Conservation (phyloP, 2,113 vertebrate species). For the Ramphastos sulfuratus region DNA sequence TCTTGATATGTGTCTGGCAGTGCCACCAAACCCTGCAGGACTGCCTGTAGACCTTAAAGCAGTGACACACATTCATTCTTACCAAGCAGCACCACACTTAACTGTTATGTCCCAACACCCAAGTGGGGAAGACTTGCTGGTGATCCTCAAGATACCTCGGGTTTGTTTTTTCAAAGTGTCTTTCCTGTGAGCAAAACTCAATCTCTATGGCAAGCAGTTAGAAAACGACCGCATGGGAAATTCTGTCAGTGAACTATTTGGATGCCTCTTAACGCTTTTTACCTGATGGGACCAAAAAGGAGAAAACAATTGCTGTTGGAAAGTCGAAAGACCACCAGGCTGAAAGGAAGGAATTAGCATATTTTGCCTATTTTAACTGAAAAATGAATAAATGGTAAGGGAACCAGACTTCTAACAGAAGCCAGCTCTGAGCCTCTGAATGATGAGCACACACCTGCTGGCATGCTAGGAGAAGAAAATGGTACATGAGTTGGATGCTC, state of each 20-base stretch:
- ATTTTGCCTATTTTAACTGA: neutral
- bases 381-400: neutral
- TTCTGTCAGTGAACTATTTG: neutral
- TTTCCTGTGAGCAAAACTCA: neutral
- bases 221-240: neutral
- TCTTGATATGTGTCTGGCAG: neutral
- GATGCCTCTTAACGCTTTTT: neutral
- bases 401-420: neutral
- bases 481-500: neutral
- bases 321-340: neutral
- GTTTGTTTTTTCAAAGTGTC: neutral
- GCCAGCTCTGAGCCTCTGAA: neutral
- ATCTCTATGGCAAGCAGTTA: fast-evolving
- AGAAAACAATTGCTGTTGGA: neutral
- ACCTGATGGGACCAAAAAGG: neutral
- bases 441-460: fast-evolving
- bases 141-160: neutral
- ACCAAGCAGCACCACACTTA: neutral
- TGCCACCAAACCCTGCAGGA: neutral
- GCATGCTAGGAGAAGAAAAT: neutral
- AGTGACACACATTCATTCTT: neutral
- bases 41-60: neutral
- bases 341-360: neutral
- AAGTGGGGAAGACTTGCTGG: neutral
- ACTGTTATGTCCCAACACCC: too few relatives aligned